phyloP scores from a whole-genome alignment of 2,797 vertebrate genomes.

The Paramormyrops hopkinsi region DNA sequence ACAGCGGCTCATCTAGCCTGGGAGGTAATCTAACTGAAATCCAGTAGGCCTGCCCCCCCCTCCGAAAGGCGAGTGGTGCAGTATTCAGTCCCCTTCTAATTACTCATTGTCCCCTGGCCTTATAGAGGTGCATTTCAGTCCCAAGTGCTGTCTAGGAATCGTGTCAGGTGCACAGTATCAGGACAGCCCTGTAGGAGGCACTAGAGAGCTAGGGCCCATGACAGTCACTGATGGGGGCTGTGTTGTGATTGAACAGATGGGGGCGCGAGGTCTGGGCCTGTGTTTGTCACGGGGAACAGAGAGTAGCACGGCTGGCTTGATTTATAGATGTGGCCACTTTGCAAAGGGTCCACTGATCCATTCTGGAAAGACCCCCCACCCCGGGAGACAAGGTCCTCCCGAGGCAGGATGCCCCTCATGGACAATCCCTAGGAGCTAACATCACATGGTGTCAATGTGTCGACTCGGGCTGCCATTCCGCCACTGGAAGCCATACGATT shows the following conservation, averaged over 20 bases:
- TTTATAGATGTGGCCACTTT: not conserved
- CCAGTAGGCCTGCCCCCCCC: not conserved
- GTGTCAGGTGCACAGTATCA: not conserved
- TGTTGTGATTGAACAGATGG: not conserved
- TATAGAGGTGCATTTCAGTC: not conserved
- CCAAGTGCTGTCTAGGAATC: not conserved
- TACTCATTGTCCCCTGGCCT: not conserved
- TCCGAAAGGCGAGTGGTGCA: not conserved
- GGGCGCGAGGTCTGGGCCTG: not conserved
- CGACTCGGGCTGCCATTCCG: conserved; percentile 53
- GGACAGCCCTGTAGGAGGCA: not conserved
- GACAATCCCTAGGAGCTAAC: conserved; percentile 37
- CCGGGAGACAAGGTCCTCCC: conserved; percentile 39
- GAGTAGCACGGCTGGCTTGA: not conserved
- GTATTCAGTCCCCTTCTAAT: conserved; percentile 9
- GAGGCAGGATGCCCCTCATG: conserved; percentile 51
- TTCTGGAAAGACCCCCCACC: not conserved
- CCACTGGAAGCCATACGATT: conserved; percentile 48
- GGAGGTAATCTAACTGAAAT: conserved; percentile 18
- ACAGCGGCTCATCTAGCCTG: not conserved
- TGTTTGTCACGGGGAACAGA: not conserved
- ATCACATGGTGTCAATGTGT: conserved; percentile 52
- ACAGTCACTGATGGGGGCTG: not conserved
- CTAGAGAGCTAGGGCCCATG: not conserved
- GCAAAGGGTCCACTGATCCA: not conserved